A percentile compares a stretch with the other conserved stretches of the same genome.
phyloP scores from a whole-genome alignment of 64 coral and sea anemone genomes.

The Montipora cactus region DNA sequence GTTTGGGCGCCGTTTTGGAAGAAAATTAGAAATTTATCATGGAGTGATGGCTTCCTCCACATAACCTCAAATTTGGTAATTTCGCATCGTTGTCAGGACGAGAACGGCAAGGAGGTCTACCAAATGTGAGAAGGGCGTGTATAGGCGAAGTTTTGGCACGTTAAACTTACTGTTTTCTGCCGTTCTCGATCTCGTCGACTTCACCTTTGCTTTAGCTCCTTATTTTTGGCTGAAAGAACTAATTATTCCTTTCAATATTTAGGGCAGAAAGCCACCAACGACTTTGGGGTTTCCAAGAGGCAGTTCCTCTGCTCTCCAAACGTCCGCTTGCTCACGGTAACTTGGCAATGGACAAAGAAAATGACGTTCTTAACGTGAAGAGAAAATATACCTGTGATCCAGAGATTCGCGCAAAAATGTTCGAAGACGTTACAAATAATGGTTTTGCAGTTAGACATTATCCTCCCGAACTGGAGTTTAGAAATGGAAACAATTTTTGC shows the following conservation, averaged over 20 bases:
- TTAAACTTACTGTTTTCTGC: too few species aligned
- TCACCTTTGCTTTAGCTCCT: background rate
- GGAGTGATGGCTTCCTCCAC: too few species aligned
- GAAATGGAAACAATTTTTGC: conserved; percentile 24
- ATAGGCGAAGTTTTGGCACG: too few species aligned
- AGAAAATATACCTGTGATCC: conserved; percentile 45
- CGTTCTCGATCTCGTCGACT: too few species aligned
- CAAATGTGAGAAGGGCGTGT: too few species aligned
- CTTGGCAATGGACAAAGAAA: conserved; percentile 70
- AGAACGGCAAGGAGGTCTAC: too few species aligned
- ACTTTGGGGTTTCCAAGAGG: conserved; percentile 29
- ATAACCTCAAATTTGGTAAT: too few species aligned
- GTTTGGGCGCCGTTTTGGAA: too few species aligned
- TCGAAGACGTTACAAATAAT: conserved; percentile 40
- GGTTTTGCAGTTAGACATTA: conserved; percentile 17
- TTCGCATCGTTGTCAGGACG: too few species aligned
- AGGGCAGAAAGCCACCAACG: conserved; percentile 32
- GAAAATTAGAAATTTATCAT: too few species aligned
- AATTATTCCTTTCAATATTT: background rate
- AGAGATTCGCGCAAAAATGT: conserved; percentile 3
- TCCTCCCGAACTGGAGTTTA: conserved; percentile 23
- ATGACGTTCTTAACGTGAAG: conserved; percentile 43
- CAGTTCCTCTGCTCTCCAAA: background rate
- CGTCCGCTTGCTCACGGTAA: conserved; percentile 14
- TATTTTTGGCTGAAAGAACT: background rate